phyloP scores from a whole-genome alignment of 2,113 vertebrate genomes.

The Excalfactoria chinensis region DNA sequence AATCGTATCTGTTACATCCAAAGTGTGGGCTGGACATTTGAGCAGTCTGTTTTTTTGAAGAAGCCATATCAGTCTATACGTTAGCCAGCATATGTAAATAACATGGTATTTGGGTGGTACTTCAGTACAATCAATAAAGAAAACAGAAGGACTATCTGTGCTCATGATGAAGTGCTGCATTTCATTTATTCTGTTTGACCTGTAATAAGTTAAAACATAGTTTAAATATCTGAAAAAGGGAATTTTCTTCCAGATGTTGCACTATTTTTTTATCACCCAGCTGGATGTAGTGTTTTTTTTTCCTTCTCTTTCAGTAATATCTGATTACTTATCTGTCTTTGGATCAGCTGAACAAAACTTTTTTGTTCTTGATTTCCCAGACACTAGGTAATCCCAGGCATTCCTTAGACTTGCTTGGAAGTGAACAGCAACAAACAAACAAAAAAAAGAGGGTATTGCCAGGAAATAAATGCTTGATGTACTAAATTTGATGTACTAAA shows the following conservation, averaged over 20 bases:
- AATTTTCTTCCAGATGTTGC: neutral
- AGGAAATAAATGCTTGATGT: neutral
- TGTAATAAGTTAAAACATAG: neutral
- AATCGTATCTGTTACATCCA: neutral
- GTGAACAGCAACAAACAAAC: neutral
- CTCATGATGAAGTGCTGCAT: neutral
- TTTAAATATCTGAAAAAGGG: neutral
- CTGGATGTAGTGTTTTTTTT: neutral
- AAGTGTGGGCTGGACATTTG: neutral
- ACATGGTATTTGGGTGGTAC: neutral
- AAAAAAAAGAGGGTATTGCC: neutral
- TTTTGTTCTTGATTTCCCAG: neutral
- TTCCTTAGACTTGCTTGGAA: neutral
- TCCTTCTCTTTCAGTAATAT: neutral
- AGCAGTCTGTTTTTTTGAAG: neutral
- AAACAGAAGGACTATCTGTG: neutral
- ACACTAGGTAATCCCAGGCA: neutral
- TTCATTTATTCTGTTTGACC: neutral
- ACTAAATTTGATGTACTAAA: neutral
- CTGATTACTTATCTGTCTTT: neutral
- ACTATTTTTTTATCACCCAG: neutral
- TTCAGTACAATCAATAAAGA: neutral
- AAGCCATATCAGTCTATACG: neutral
- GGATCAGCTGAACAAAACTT: neutral
- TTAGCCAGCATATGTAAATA: neutral